Evolutionary conservation across 2,797 vertebrate species (phyloP).

Genomic region (Acestrorhynchus altus): DNA sequence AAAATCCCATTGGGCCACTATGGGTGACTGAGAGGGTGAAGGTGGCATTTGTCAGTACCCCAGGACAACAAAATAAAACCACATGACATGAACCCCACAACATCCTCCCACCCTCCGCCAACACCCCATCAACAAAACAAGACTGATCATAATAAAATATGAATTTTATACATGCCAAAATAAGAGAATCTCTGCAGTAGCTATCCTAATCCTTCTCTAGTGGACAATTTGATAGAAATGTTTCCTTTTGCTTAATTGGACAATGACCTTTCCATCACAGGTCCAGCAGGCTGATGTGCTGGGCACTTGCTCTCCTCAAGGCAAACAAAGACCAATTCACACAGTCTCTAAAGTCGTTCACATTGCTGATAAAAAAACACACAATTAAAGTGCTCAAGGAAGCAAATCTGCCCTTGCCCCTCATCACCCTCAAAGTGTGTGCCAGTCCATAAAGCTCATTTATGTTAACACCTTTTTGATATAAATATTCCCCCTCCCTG

Average conservation of each 20-base stretch:
- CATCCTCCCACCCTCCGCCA: too few species aligned
- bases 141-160: too few species aligned
- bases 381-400: constrained; percentile 70
- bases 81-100: too few species aligned
- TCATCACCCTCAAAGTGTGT: constrained; percentile 62
- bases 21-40: too few species aligned
- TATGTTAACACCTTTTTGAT: constrained; percentile 83
- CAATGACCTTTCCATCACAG: constrained; percentile 2
- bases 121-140: too few species aligned
- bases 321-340: constrained; percentile 52
- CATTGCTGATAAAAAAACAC: constrained; percentile 34
- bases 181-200: too few species aligned
- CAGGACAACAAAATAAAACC: too few species aligned
- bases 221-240: not conserved
- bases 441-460: constrained; percentile 76
- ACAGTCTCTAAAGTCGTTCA: constrained; percentile 34
- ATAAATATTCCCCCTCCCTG: constrained; percentile 89
- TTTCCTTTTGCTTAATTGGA: constrained; percentile 2
- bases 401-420: constrained; percentile 52
- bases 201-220: not conserved
- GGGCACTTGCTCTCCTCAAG: constrained; percentile 33
- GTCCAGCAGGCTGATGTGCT: constrained; percentile 22
- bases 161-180: too few species aligned
- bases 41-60: too few species aligned
- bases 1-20: too few species aligned